These are phyloP conservation scores for Ommatoiulus sabulosus DNA, from an alignment of 2,888 invertebrate species.

Conservation along the genomic window DNA sequence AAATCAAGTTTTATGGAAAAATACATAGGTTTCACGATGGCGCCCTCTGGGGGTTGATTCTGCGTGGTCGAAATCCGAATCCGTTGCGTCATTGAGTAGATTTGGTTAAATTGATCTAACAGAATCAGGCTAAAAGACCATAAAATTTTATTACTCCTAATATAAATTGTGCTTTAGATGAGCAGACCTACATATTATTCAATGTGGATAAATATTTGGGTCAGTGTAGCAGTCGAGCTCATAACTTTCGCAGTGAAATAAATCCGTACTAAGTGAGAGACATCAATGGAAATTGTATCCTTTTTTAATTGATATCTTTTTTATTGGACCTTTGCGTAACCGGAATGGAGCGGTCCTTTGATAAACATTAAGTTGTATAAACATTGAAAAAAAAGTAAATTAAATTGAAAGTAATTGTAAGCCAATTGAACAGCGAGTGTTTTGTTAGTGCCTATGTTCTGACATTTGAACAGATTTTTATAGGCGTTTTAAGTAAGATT, in stretches of 20 bases:
- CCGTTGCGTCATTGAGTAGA: conserved; percentile 6
- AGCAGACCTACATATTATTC: background rate
- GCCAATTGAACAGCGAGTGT: background rate
- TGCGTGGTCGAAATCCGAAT: background rate
- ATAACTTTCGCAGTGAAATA: background rate
- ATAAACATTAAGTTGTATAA: background rate
- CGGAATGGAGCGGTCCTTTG: background rate
- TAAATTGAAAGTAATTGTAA: background rate
- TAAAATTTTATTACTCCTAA: background rate
- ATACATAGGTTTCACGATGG: background rate
- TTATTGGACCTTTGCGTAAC: background rate
- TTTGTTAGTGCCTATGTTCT: background rate
- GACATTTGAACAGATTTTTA: background rate
- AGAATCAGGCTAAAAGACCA: conserved; percentile 30
- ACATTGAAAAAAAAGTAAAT: background rate
- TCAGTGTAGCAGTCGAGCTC: conserved; percentile 21
- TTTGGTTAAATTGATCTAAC: background rate
- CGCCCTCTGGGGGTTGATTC: background rate
- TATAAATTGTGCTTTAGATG: background rate
- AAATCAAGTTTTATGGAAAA: too few species aligned
- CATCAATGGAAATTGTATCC: background rate
- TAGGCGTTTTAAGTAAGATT: background rate
- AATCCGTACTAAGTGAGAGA: background rate
- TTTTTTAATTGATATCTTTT: background rate
- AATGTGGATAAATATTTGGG: background rate